Conservation (phyloP, 2,113 vertebrate genomes). For the Lepus americanus region DNA sequence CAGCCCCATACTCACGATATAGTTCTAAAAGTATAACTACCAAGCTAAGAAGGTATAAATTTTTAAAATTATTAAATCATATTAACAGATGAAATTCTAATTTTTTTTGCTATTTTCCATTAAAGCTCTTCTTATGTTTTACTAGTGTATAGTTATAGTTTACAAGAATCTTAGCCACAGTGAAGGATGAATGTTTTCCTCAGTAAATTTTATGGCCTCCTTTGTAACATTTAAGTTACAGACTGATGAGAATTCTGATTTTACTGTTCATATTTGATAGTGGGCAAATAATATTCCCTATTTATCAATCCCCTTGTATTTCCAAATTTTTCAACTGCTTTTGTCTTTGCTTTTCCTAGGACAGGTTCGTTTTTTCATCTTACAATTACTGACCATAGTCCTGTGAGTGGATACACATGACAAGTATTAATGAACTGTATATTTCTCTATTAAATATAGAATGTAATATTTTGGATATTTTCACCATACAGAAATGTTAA, state of each 20-base stretch:
- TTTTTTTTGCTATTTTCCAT: neutral
- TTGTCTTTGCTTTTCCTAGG: neutral
- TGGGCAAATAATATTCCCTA: neutral
- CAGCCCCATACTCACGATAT: no score
- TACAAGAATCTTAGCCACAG: neutral
- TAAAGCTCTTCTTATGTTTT: neutral
- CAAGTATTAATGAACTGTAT: no score
- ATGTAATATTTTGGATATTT: no score
- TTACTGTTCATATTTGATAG: neutral
- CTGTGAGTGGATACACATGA: neutral
- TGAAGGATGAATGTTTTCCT: neutral
- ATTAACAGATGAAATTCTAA: neutral
- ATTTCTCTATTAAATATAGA: no score
- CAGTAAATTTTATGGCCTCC: neutral
- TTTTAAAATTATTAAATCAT: neutral
- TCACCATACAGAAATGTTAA: no score
- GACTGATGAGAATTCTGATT: neutral
- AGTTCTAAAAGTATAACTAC: neutral
- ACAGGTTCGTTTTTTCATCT: neutral
- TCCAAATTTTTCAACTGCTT: neutral
- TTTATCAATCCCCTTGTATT: neutral
- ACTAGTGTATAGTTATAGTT: neutral
- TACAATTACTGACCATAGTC: neutral
- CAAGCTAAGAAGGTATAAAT: neutral
- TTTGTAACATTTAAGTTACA: neutral